Conservation (phyloP, 2,113 vertebrate species). For the Sorex araneus region DNA sequence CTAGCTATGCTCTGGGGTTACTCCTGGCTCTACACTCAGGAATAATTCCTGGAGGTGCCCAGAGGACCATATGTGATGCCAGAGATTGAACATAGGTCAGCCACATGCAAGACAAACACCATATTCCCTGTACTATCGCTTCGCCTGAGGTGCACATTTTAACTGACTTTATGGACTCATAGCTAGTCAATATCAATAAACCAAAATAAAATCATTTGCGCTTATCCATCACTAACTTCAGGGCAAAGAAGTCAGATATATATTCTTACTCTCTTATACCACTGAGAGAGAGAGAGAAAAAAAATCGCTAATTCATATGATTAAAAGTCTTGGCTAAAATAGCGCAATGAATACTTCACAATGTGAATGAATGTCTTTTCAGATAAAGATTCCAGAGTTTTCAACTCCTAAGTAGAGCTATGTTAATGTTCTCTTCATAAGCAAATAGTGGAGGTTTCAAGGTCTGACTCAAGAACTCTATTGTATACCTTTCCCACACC, state of each 20-base stretch:
- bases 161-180: slow-evolving; percentile 18
- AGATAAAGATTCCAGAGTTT: slow-evolving; percentile 52
- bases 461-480: neutral
- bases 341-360: slow-evolving; percentile 3
- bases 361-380: slow-evolving; percentile 13
- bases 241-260: neutral
- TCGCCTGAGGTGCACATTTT: neutral
- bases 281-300: neutral
- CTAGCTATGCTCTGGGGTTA: too few relatives aligned
- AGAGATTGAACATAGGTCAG: too few relatives aligned
- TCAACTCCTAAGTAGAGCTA: neutral
- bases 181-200: neutral
- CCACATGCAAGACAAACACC: too few relatives aligned
- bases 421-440: slow-evolving; percentile 11
- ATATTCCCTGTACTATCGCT: too few relatives aligned
- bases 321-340: neutral
- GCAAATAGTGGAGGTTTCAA: neutral
- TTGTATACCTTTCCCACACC: neutral
- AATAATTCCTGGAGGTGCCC: too few relatives aligned
- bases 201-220: neutral
- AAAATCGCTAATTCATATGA: neutral
- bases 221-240: neutral
- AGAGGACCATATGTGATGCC: too few relatives aligned
- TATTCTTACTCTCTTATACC: neutral
- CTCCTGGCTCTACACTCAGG: too few relatives aligned